A percentile compares a stretch with the other conserved stretches of the same genome.
Conservation (phyloP, 1,140 invertebrate genomes). For the Latrodectus geometricus region DNA sequence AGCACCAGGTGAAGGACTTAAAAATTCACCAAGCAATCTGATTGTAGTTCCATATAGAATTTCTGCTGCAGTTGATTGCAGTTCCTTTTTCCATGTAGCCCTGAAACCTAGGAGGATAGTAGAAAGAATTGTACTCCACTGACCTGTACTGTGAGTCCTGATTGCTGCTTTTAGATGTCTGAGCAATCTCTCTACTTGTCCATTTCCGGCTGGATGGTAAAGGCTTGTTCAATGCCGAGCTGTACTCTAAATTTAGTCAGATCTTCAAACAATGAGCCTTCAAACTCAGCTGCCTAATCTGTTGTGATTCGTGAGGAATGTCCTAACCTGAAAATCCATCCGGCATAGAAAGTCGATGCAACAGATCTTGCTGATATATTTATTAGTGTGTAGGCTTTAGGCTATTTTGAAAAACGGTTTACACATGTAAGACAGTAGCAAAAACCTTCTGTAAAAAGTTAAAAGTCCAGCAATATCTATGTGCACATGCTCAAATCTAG, state of each 20-base stretch:
- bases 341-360: constrained; percentile 64
- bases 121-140: no score
- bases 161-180: no score
- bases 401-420: constrained; percentile 70
- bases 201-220: neutral
- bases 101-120: no score
- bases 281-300: constrained; percentile 70
- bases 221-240: neutral
- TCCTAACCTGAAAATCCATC: constrained; percentile 66
- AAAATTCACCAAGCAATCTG: no score
- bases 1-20: no score
- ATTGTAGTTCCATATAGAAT: no score
- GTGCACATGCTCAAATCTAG: constrained; percentile 69
- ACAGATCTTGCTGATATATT: constrained; percentile 65
- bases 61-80: no score
- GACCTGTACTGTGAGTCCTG: no score
- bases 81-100: no score
- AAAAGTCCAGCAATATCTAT: constrained; percentile 71
- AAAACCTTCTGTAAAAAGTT: constrained; percentile 65
- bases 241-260: constrained; percentile 1
- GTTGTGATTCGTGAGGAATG: constrained; percentile 64
- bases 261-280: constrained; percentile 62
- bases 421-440: constrained; percentile 70
- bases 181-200: no score
- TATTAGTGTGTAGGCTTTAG: constrained; percentile 54